Conservation (phyloP, 2,888 invertebrate species). For the Halocaridina rubra region DNA sequence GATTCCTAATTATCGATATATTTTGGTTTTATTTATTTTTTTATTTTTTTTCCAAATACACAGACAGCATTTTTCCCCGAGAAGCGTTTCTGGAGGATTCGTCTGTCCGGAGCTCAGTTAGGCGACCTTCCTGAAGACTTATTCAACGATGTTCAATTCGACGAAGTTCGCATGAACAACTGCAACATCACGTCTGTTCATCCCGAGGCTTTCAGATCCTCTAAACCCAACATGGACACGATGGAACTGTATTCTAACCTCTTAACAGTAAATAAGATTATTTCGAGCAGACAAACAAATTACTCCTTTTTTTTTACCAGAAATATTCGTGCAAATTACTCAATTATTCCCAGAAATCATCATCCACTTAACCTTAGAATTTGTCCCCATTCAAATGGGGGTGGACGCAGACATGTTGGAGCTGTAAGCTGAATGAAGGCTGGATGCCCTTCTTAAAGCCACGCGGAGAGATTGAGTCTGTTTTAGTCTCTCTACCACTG, state of each 20-base stretch:
- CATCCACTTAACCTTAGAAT: not conserved
- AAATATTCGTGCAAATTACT: no score
- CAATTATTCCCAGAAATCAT: no score
- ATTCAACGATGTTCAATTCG: constrained; percentile 25
- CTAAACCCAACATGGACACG: constrained; percentile 28
- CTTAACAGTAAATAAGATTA: not conserved
- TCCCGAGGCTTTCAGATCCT: constrained; percentile 18
- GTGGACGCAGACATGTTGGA: no score
- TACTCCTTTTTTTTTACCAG: no score
- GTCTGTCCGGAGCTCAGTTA: constrained; percentile 3
- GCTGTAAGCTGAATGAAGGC: no score
- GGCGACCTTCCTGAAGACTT: constrained; percentile 23
- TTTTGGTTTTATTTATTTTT: no score
- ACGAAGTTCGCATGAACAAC: constrained; percentile 9
- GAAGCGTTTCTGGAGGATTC: constrained; percentile 29
- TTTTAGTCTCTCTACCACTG: no score
- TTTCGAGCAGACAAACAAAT: no score
- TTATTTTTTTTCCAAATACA: not conserved
- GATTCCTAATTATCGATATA: no score
- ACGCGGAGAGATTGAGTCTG: no score
- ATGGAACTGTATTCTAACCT: constrained; percentile 23
- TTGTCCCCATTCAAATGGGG: no score
- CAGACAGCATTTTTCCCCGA: constrained; percentile 27
- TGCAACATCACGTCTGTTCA: constrained; percentile 34
- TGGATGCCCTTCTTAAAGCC: no score